Evolutionary conservation across 2,888 invertebrate species (phyloP), one percentile per base, ranked within the genome.

Genomic region (Tetheella fluctuosa): DNA sequence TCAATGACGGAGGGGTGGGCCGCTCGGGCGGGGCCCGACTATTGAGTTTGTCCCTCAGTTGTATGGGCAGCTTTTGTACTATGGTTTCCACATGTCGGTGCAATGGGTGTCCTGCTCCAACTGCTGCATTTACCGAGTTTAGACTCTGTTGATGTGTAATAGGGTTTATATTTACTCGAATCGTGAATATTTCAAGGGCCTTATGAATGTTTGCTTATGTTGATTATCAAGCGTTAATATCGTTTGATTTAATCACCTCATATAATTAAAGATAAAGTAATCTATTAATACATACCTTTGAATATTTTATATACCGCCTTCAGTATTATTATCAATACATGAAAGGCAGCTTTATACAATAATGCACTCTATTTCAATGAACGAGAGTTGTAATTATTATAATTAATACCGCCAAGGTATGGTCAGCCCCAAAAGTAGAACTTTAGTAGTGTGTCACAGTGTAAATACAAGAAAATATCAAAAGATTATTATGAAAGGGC

Each of bases 81-180:
- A 99, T 98, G 0, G 97, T 98, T 80, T 99, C 98, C 63, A 99
- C 95, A 83, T 97, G 95, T 13, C 94, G 93, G 64, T 97, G 95
- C 52, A 97, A 90, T 0, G 96, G 95, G 86, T 97, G 97, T 6
- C 95, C 95, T 0, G 95, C 94, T 20, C 95, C 95, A 52, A 99
- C 95, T 0, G 96, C 95, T 58, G 96, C 94, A 57, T 96, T 95
- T 34, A 97, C 95, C 56, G 97, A 96, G 87, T 97, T 97, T 53
- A 99, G 91, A 63, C 98, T 98, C 96, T 97, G 87, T 62, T 87
- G 86, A 48, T 8, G 10, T 20, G n/a, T 20, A 20, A 48, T 48
- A 48, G 15, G 2, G 7, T 34, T 2, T 34, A 12, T 34, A 34
- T 34, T 15, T 15, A 37, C 1, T 13, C 1, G 15, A 37, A 37